These are phyloP conservation scores for Lissocephala sabroskyi DNA, from an alignment of 2,888 invertebrate species.

Conservation along the genomic window DNA sequence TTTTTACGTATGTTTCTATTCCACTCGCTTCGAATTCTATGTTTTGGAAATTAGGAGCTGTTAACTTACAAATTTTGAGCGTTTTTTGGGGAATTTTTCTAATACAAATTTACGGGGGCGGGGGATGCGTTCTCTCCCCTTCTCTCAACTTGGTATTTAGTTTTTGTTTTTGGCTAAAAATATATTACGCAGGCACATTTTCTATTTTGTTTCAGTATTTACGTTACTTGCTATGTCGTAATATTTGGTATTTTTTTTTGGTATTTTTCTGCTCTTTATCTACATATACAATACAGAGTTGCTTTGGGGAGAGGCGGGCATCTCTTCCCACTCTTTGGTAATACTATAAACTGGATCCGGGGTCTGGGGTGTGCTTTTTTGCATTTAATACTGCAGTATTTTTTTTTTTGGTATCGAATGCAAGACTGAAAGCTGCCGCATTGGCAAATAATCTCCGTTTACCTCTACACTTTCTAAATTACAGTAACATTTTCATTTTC, in stretches of 20 bases:
- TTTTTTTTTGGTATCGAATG: no score
- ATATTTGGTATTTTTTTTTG: constrained; percentile 30
- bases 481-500: no score
- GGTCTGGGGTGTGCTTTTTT: constrained; percentile 2
- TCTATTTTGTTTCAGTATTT: constrained; percentile 70
- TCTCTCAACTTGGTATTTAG: constrained; percentile 11
- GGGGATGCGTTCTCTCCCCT: constrained; percentile 11
- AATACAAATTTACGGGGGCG: background rate
- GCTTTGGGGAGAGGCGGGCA: no score
- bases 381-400: constrained; percentile 8
- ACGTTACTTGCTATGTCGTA: constrained; percentile 29
- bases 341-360: constrained; percentile 10
- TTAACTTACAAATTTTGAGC: background rate
- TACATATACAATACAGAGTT: no score
- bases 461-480: background rate
- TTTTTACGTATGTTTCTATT: constrained; percentile 69
- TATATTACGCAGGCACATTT: constrained; percentile 71
- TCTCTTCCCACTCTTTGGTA: no score
- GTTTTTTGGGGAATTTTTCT: background rate
- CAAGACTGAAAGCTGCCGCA: no score
- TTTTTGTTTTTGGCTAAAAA: constrained; percentile 66
- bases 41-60: constrained; percentile 4
- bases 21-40: background rate
- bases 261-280: constrained; percentile 61
- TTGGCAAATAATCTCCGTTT: no score